A percentile compares a stretch with the other conserved stretches of the same genome.
These are phyloP conservation scores for Spodoptera litura DNA, from an alignment of 1,140 invertebrate genomes.

Conservation along the genomic window DNA sequence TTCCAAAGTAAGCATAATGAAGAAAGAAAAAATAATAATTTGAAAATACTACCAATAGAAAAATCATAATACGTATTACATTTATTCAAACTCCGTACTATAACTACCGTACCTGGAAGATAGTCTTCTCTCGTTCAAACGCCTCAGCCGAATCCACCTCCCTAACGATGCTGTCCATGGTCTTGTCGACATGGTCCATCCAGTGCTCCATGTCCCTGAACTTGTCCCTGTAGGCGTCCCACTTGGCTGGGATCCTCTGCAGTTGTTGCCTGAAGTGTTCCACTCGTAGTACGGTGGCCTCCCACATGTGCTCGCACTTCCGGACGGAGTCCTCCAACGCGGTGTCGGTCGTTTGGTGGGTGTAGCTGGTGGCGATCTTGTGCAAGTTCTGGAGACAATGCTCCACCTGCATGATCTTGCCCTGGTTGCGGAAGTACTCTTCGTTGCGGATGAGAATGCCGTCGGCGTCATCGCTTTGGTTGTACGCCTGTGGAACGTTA, in stretches of 20 bases:
- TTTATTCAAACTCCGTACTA: neutral
- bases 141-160: conserved; percentile 94
- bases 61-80: too few species aligned
- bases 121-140: conserved; percentile 94
- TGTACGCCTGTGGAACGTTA: conserved; percentile 87
- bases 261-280: conserved; percentile 91
- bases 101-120: conserved; percentile 92
- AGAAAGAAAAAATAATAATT: conserved; percentile 39
- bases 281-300: conserved; percentile 88
- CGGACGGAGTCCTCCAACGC: conserved; percentile 88
- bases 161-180: conserved; percentile 92
- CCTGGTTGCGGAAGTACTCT: conserved; percentile 91
- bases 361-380: conserved; percentile 89
- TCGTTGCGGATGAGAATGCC: conserved; percentile 92
- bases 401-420: conserved; percentile 90
- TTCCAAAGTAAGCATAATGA: conserved; percentile 67
- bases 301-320: conserved; percentile 91
- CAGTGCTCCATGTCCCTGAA: conserved; percentile 94
- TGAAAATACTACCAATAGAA: too few species aligned
- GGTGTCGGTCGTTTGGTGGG: conserved; percentile 88
- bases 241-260: conserved; percentile 95
- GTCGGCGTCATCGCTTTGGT: conserved; percentile 93
- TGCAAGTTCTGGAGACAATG: conserved; percentile 92
- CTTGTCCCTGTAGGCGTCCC: conserved; percentile 94
- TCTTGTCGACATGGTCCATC: conserved; percentile 95